Percentiles rank a stretch among this genome's conserved stretches.
These are phyloP conservation scores for Euspilapteryx auroguttella DNA, from an alignment of 2,888 invertebrate genomes.

Conservation along the genomic window DNA sequence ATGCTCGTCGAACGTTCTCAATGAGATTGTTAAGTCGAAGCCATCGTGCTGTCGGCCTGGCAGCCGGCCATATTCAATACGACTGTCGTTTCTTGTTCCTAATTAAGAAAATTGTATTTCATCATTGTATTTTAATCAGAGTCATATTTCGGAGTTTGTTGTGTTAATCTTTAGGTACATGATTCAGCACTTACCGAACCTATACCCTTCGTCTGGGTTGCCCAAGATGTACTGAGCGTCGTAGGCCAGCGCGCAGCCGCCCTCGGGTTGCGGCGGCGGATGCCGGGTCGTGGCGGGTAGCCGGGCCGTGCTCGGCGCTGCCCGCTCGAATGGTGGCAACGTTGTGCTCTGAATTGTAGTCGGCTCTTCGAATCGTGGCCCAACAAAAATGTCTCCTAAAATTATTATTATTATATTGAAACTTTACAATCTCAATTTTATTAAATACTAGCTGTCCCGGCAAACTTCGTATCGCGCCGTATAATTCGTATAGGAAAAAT, in stretches of 20 bases:
- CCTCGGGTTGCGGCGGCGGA: constrained; percentile 32
- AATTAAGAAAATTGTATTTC: constrained; percentile 4
- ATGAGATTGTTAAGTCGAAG: constrained; percentile 75
- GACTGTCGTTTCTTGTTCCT: constrained; percentile 70
- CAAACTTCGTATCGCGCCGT: too few species aligned
- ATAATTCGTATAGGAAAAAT: too few species aligned
- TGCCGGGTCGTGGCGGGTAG: constrained; percentile 17
- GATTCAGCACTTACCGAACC: constrained; percentile 66
- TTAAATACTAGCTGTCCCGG: too few species aligned
- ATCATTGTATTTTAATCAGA: too few species aligned
- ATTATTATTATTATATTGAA: too few species aligned
- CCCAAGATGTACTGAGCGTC: constrained; percentile 50
- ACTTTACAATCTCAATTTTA: too few species aligned
- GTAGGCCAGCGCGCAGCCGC: constrained; percentile 53
- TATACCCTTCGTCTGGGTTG: constrained; percentile 55
- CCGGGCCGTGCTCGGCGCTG: constrained; percentile 2
- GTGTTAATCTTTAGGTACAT: too few species aligned
- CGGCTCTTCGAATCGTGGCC: too few species aligned
- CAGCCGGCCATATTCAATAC: constrained; percentile 70
- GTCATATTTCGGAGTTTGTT: too few species aligned
- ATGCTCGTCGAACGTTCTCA: constrained; percentile 72
- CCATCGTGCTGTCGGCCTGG: constrained; percentile 65
- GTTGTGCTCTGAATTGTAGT: too few species aligned
- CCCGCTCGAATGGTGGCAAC: constrained; percentile 6
- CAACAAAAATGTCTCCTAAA: too few species aligned